Evolutionary conservation across 2,113 vertebrate species (phyloP), one percentile per base, ranked within the genome.

Genomic region (Pogona vitticeps): DNA sequence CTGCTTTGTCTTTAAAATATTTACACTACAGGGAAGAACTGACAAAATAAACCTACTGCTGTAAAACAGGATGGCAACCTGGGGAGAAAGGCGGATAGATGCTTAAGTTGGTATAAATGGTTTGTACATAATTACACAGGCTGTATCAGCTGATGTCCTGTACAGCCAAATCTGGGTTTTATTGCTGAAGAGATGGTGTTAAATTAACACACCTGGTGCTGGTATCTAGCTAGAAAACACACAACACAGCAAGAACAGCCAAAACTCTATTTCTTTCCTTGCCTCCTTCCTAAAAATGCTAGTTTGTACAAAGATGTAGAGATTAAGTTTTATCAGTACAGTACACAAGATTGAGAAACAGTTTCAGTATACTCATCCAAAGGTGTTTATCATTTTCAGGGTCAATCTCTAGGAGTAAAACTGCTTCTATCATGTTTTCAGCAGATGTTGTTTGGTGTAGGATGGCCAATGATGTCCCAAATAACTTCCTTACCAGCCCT

Each of bases 1-100:
- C 46, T 91, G 87, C 91, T 84, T 88, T 94, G 87, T 91, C 88
- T 91, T 91, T 86, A 82, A 92, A 92, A 89, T 95, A 94, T 90
- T 94, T 92, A 87, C 90, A 80, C 91, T 91, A 88, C 83, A 68
- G 71, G 68, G 84, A 91, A 82, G 86, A 93, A 21, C 61, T 23
- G 59, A 88, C 58, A 36, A 89, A 36, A 86, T 85, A 72, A 90
- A 0, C 31, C 88, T 93, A 83, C 70, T 87, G 83, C 82, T 87
- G 80, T 67, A 89, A 91, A 92, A 82, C 0, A 13, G 56, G 79
- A 80, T 65, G 28, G 58, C 91, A 75, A 40, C 75, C 61, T 6
- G 0, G 3, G 75, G 72, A 56, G 77, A 18, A 56, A 75, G 83
- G 63, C n/a, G 82, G 80, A 88, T 88, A 90, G 84, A 85, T 91